These are phyloP conservation scores for Hirtodrosophila trivittata DNA, from an alignment of 2,888 invertebrate genomes.

Conservation along the genomic window DNA sequence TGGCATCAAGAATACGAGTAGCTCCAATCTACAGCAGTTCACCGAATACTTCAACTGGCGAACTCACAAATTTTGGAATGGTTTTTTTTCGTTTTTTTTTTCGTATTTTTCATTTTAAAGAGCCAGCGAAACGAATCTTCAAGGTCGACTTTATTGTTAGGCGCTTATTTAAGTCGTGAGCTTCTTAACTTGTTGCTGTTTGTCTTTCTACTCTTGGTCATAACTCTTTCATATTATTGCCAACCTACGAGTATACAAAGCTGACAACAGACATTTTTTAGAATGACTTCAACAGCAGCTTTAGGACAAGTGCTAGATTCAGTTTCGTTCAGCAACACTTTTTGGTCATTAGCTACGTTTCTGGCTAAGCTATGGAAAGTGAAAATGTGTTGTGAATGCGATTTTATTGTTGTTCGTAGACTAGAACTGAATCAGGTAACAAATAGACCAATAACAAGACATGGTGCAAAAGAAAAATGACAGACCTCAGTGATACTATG, in stretches of 20 bases:
- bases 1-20: constrained; percentile 19
- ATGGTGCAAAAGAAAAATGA: no score
- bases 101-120: constrained; percentile 31
- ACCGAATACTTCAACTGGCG: no score
- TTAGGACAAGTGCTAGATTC: constrained; percentile 38
- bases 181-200: constrained; percentile 68
- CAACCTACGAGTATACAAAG: constrained; percentile 15
- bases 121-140: constrained; percentile 53
- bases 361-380: constrained; percentile 42
- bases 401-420: constrained; percentile 9
- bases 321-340: constrained; percentile 29
- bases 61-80: constrained; percentile 34
- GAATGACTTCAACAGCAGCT: constrained; percentile 23
- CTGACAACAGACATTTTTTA: constrained; percentile 14
- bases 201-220: constrained; percentile 49
- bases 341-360: constrained; percentile 33
- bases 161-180: constrained; percentile 58
- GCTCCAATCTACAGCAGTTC: constrained; percentile 14
- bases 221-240: constrained; percentile 36
- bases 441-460: not conserved
- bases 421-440: not conserved
- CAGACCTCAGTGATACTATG: no score
- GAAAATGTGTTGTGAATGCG: constrained; percentile 43
- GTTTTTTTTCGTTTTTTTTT: constrained; percentile 24
- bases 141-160: constrained; percentile 70